These are phyloP conservation scores for Cataglyphis cursor DNA, from an alignment of 2,888 invertebrate species.

Conservation along the genomic window DNA sequence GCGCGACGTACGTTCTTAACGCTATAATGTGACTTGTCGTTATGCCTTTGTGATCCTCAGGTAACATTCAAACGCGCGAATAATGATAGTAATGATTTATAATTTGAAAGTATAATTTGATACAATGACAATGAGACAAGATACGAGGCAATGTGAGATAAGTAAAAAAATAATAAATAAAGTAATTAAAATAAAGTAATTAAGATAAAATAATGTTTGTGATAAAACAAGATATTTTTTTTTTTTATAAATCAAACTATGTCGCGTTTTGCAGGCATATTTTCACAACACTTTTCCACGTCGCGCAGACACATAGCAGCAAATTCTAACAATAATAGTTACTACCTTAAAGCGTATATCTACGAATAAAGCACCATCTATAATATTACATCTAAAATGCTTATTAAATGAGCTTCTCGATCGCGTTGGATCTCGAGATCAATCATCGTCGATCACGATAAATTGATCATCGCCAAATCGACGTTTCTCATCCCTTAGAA, in stretches of 20 bases:
- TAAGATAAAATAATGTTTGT: neutral
- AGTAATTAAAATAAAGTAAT: neutral
- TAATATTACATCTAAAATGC: constrained; percentile 72
- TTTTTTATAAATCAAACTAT: neutral
- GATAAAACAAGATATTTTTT: neutral
- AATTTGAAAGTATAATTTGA: neutral
- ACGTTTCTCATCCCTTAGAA: constrained; percentile 67
- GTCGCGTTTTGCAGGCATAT: constrained; percentile 37
- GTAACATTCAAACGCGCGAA: constrained; percentile 18
- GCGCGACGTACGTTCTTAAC: constrained; percentile 62
- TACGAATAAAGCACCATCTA: constrained; percentile 82
- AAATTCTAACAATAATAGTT: constrained; percentile 55
- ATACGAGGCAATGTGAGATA: neutral
- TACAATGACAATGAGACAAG: neutral
- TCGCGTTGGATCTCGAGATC: constrained; percentile 64
- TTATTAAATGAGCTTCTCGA: constrained; percentile 72
- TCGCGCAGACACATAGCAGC: constrained; percentile 71
- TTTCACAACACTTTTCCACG: constrained; percentile 45
- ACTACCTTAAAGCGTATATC: constrained; percentile 78
- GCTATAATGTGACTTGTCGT: constrained; percentile 50
- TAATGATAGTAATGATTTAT: constrained; percentile 1
- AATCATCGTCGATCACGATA: constrained; percentile 70
- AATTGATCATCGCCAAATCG: constrained; percentile 71
- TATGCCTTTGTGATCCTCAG: constrained; percentile 37
- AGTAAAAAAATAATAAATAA: neutral